Evolutionary conservation across 2,888 invertebrate genomes (phyloP), one percentile per base, ranked within the genome.

Genomic region (Proisotoma minuta): DNA sequence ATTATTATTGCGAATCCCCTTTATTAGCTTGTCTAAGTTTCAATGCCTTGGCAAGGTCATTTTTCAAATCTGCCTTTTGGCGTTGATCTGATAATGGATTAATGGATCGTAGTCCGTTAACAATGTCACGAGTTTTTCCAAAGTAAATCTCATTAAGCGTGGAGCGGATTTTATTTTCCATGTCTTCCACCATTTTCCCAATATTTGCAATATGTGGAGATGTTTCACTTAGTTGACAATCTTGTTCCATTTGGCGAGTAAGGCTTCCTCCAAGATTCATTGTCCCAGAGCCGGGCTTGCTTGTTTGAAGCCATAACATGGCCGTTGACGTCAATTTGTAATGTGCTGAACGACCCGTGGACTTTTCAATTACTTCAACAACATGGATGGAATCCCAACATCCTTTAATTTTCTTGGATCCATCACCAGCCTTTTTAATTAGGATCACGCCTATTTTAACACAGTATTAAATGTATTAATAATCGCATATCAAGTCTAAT

Each of bases 301-400:
- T 95, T 2, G 99, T 99, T 78, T 99, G 98, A 63, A 99, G 84
- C 99, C 99, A 99, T 63, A 99, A 81, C 98, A 99, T 99, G 0
- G 94, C 96, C 0, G 99, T 99, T 0, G 97, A 98, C 48, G 98
- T 99, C 76, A 99, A 84, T 82, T 99, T 99, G 78, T 99, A 99
- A 78, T 97, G 96, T 24, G 97, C 97, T 74, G 87, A 90, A 59
- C 94, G 84, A 0, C 96, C 96, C 24, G 89, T 89, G 52, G 92
- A 88, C 79, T 97, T 97, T 78, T 97, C 96, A 77, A 93, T 92
- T 1, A 99, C 97, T 81, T 99, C 99, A 18, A 99, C 93, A 0
- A 99, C 99, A 77, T 99, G 99, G 76, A 99, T 96, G 1, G 98
- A 98, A 78, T 99, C 99, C 99, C 99, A 99, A 79, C 98, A 98